phyloP scores from a whole-genome alignment of 2,797 vertebrate genomes.

The Halcyon chelicuti region DNA sequence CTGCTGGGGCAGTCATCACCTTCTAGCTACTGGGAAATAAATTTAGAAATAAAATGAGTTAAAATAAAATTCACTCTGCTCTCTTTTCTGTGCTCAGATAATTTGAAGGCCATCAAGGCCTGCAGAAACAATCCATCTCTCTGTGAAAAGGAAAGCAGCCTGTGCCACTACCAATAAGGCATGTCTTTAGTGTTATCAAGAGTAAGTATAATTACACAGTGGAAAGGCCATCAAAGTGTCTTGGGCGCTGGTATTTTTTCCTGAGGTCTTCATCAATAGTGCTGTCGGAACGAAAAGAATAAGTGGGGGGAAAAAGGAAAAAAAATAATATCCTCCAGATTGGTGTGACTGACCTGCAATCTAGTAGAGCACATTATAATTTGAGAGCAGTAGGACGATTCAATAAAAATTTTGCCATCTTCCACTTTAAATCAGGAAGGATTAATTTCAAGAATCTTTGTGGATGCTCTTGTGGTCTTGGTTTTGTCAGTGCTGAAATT shows the following conservation, averaged over 20 bases:
- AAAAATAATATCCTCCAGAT: slow-evolving; percentile 59
- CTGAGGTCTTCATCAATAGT: slow-evolving; percentile 78
- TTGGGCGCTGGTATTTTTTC: slow-evolving; percentile 64
- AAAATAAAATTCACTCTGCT: slow-evolving; percentile 84
- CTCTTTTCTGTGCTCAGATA: slow-evolving; percentile 80
- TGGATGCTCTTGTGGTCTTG: neutral
- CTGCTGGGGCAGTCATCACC: slow-evolving; percentile 79
- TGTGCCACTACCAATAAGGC: slow-evolving; percentile 73
- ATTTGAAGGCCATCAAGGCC: slow-evolving; percentile 80
- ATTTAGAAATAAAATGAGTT: slow-evolving; percentile 86
- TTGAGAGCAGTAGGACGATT: slow-evolving; percentile 59
- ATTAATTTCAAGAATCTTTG: slow-evolving; percentile 67
- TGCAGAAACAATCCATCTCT: slow-evolving; percentile 79
- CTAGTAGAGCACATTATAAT: slow-evolving; percentile 68
- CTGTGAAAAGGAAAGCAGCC: slow-evolving; percentile 74
- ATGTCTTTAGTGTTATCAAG: slow-evolving; percentile 76
- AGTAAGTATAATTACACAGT: slow-evolving; percentile 77
- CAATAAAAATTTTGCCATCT: slow-evolving; percentile 67
- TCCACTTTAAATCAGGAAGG: slow-evolving; percentile 72
- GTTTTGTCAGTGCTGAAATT: slow-evolving; percentile 49
- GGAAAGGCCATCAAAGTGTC: slow-evolving; percentile 75
- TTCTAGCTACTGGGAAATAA: slow-evolving; percentile 80
- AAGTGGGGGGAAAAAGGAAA: neutral
- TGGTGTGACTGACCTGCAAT: slow-evolving; percentile 72
- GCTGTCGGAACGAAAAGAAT: slow-evolving; percentile 69